These are phyloP conservation scores for Puntigrus tetrazona DNA, from an alignment of 2,113 vertebrate species.

Conservation along the genomic window DNA sequence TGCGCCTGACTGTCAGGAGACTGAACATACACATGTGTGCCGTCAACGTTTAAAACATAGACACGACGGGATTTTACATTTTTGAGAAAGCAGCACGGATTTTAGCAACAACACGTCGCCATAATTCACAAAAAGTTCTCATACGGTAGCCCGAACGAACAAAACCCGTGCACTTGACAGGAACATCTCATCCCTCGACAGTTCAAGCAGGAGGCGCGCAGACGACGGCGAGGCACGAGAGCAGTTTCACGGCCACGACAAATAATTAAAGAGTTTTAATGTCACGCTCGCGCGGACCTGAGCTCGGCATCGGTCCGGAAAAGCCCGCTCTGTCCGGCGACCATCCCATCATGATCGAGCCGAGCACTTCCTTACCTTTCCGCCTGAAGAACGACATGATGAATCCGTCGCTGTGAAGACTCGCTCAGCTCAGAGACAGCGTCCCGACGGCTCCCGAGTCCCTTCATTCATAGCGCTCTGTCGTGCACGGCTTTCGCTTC, in stretches of 20 bases:
- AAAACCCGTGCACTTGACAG: background rate
- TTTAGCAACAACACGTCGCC: background rate
- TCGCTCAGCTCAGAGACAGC: slow-evolving; percentile 74
- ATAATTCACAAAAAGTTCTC: background rate
- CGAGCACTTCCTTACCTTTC: slow-evolving; percentile 80
- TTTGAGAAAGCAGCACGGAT: background rate
- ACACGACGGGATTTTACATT: background rate
- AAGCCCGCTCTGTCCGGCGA: background rate
- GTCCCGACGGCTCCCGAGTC: slow-evolving; percentile 67
- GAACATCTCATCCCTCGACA: background rate
- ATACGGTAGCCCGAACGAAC: background rate
- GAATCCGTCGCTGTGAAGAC: slow-evolving; percentile 64
- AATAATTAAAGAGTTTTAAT: background rate
- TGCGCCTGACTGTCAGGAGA: background rate
- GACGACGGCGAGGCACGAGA: background rate
- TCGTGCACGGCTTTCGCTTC: background rate
- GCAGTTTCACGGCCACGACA: background rate
- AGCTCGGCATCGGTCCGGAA: slow-evolving; percentile 11
- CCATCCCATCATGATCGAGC: background rate
- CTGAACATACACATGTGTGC: background rate
- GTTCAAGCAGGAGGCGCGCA: background rate
- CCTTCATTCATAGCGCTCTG: slow-evolving; percentile 79
- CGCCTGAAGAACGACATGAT: slow-evolving; percentile 89
- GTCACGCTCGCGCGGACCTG: background rate
- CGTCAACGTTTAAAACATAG: background rate